Percentiles rank a stretch among this genome's conserved stretches.
Evolutionary conservation across 1,140 invertebrate species (phyloP).

Genomic region (Dendroctonus valens): DNA sequence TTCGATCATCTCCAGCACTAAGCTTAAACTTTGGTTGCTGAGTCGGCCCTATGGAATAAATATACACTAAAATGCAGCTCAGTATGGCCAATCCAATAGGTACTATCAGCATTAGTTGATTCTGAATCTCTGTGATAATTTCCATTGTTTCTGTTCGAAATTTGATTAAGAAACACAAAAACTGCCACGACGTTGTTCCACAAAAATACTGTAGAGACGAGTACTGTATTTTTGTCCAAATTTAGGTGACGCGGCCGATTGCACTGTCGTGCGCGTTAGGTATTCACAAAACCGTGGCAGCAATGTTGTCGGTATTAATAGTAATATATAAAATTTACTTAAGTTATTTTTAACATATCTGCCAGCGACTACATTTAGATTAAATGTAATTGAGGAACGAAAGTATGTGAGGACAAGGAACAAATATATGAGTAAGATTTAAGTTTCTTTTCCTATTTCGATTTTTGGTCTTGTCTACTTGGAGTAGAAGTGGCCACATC

Average conservation of each 20-base stretch:
- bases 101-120: conserved; percentile 59
- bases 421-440: too few relatives aligned
- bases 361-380: too few relatives aligned
- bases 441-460: too few relatives aligned
- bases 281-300: too few relatives aligned
- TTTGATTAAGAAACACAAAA: conserved; percentile 12
- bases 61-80: conserved; percentile 66
- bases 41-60: conserved; percentile 70
- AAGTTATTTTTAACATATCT: too few relatives aligned
- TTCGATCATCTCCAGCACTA: conserved; percentile 62
- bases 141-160: conserved; percentile 50
- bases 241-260: conserved; percentile 7
- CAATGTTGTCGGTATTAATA: too few relatives aligned
- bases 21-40: conserved; percentile 72
- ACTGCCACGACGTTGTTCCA: conserved; percentile 18
- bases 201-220: background rate
- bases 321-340: too few relatives aligned
- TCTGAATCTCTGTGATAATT: conserved; percentile 56
- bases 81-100: conserved; percentile 61
- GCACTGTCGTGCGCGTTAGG: too few relatives aligned
- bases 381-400: too few relatives aligned
- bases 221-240: conserved; percentile 6
- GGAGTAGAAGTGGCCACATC: too few relatives aligned
- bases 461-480: too few relatives aligned
- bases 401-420: too few relatives aligned